phyloP scores from a whole-genome alignment of 2,888 invertebrate species.

The Odiellus spinosus region DNA sequence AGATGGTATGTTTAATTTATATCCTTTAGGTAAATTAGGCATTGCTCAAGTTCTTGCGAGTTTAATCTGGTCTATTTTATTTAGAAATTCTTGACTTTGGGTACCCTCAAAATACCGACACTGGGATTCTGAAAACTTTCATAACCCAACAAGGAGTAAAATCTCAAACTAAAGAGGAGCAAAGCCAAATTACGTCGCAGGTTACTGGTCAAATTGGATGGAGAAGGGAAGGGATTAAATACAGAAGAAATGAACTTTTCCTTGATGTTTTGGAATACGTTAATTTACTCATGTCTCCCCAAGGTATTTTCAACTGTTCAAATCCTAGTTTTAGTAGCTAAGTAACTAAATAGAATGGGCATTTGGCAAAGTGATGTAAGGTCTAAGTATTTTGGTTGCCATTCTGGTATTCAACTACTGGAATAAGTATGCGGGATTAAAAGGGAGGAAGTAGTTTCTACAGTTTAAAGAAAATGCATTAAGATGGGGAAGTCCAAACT shows the following conservation, averaged over 20 bases:
- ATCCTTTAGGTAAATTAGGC: background rate
- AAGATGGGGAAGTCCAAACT: too few species aligned
- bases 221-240: constrained; percentile 98
- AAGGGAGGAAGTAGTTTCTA: too few species aligned
- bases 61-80: constrained; percentile 21
- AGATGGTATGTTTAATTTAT: constrained; percentile 51
- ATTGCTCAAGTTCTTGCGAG: background rate
- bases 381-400: too few species aligned
- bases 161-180: constrained; percentile 97
- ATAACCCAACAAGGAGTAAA: constrained; percentile 99
- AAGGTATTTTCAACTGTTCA: constrained; percentile 53
- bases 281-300: constrained; percentile 97
- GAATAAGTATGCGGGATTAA: too few species aligned
- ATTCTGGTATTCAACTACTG: too few species aligned
- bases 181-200: constrained; percentile 97
- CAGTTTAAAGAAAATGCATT: too few species aligned
- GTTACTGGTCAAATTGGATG: constrained; percentile 48
- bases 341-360: too few species aligned
- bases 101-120: constrained; percentile 98
- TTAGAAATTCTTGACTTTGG: constrained; percentile 97
- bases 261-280: constrained; percentile 97
- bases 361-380: too few species aligned
- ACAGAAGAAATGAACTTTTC: constrained; percentile 93
- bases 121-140: constrained; percentile 95
- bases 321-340: too few species aligned